These are phyloP conservation scores for Euwallacea fornicatus DNA, from an alignment of 1,140 invertebrate genomes.

Conservation along the genomic window DNA sequence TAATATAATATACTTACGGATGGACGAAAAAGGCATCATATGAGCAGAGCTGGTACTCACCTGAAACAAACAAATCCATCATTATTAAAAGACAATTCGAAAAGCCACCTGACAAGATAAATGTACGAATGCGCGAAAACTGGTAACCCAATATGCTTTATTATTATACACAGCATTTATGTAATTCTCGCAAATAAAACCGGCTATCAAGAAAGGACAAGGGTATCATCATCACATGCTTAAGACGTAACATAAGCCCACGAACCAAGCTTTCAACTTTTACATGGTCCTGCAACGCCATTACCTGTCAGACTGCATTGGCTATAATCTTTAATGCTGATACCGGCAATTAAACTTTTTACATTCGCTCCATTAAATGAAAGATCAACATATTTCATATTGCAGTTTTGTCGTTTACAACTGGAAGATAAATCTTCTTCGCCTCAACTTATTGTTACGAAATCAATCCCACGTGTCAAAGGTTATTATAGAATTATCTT, in stretches of 20 bases:
- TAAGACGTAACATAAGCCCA: slow-evolving; percentile 27
- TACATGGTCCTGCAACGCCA: slow-evolving; percentile 19
- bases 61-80: too few relatives aligned
- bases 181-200: slow-evolving; percentile 26
- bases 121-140: too few relatives aligned
- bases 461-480: background rate
- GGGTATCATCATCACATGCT: slow-evolving; percentile 29
- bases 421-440: slow-evolving; percentile 13
- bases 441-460: background rate
- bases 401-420: slow-evolving; percentile 13
- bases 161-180: slow-evolving; percentile 18
- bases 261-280: slow-evolving; percentile 24
- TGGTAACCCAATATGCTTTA: background rate
- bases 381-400: slow-evolving; percentile 26
- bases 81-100: background rate
- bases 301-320: slow-evolving; percentile 13
- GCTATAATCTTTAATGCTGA: slow-evolving; percentile 23
- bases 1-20: too few relatives aligned
- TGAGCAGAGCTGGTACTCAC: too few relatives aligned
- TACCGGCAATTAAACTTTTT: slow-evolving; percentile 20
- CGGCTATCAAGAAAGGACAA: slow-evolving; percentile 19
- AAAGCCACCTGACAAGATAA: background rate
- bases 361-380: slow-evolving; percentile 9
- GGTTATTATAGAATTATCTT: background rate
- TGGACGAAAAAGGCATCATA: too few relatives aligned